phyloP scores from a whole-genome alignment of 1,140 invertebrate species.

The Notospermus geniculatus region DNA sequence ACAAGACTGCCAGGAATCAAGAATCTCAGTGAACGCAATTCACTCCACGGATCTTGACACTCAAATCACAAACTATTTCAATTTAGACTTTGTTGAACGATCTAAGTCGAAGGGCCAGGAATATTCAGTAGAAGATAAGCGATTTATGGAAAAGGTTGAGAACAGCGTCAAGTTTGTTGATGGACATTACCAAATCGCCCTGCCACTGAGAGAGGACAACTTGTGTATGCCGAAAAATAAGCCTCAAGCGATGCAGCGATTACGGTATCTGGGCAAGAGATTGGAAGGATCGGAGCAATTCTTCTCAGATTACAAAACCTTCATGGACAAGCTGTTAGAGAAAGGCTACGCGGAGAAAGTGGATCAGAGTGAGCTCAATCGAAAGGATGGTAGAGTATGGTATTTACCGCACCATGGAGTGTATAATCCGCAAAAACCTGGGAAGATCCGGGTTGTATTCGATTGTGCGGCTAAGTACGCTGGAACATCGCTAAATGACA shows the following conservation, averaged over 20 bases:
- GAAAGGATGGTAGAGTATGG: conserved; percentile 6
- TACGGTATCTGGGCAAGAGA: not conserved
- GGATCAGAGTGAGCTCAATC: not conserved
- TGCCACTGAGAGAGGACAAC: not conserved
- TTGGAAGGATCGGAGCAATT: not conserved
- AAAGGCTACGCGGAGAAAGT: conserved; percentile 14
- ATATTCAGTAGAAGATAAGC: not conserved
- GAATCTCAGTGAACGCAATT: not conserved
- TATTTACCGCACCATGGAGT: conserved; percentile 16
- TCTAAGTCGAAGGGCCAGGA: not conserved
- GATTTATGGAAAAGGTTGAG: not conserved
- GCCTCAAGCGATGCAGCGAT: not conserved
- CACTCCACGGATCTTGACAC: not conserved
- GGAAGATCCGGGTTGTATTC: conserved; percentile 20
- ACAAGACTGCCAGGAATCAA: not conserved
- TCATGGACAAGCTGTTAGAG: not conserved
- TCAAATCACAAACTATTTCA: not conserved
- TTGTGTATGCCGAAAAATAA: not conserved
- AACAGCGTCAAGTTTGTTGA: not conserved
- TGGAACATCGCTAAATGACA: conserved; percentile 15
- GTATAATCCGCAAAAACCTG: conserved; percentile 8
- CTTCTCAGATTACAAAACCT: not conserved
- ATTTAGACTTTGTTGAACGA: not conserved
- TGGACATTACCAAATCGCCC: not conserved
- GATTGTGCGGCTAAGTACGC: conserved; percentile 22